Percentiles rank a stretch among this genome's conserved stretches.
These are phyloP conservation scores for Amblyopsis rosae DNA, from an alignment of 2,113 vertebrate genomes.

Conservation along the genomic window DNA sequence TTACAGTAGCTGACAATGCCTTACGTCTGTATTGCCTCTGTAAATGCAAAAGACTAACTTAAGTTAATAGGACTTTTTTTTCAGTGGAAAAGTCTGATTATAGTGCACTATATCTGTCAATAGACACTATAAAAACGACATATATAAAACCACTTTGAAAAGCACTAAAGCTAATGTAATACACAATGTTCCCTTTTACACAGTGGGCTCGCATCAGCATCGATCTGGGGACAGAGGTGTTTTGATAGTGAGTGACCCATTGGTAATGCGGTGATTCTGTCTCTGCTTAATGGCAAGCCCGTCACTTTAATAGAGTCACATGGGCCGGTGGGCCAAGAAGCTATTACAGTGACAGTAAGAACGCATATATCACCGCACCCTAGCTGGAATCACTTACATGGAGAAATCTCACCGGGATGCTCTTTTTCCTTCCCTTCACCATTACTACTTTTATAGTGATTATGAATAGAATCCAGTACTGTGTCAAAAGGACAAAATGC, in stretches of 20 bases:
- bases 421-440: slow-evolving; percentile 1
- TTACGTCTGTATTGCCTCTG: slow-evolving; percentile 27
- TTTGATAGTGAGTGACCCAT: slow-evolving; percentile 54
- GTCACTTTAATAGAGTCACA: slow-evolving; percentile 65
- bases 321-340: slow-evolving; percentile 38
- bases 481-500: slow-evolving; percentile 17
- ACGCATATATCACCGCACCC: slow-evolving; percentile 22
- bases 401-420: slow-evolving; percentile 18
- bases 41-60: slow-evolving; percentile 20
- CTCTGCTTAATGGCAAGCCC: slow-evolving; percentile 52
- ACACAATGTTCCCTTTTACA: slow-evolving; percentile 17
- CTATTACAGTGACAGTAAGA: slow-evolving; percentile 42
- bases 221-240: slow-evolving; percentile 41
- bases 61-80: slow-evolving; percentile 36
- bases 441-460: slow-evolving; percentile 16
- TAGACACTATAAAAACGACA: background rate
- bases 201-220: slow-evolving; percentile 31
- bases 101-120: background rate
- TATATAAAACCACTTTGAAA: slow-evolving; percentile 3
- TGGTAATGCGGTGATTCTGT: slow-evolving; percentile 61
- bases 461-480: slow-evolving; percentile 23
- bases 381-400: background rate
- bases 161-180: slow-evolving; percentile 35
- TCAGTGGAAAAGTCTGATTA: slow-evolving; percentile 20
- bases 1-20: background rate